Conservation (phyloP, 2,888 invertebrate genomes). For the Acanthosepion esculentum region DNA sequence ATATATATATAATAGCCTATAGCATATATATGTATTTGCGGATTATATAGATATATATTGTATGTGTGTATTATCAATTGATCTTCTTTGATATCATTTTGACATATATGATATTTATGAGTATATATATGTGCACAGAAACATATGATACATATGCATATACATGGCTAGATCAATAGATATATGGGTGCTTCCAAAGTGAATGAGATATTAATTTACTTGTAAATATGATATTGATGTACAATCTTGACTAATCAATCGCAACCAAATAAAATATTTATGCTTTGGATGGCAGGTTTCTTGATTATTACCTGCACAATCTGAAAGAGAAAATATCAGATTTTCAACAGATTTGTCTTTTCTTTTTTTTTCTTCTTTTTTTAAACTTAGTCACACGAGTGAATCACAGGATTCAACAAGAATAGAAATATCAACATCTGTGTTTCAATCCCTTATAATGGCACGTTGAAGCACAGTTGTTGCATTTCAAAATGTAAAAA, state of each 20-base stretch:
- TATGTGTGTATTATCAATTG: too few species aligned
- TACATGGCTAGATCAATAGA: neutral
- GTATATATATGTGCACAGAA: neutral
- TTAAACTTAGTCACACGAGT: neutral
- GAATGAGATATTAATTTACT: slow-evolving; percentile 33
- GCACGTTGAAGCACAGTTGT: too few species aligned
- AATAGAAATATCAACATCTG: too few species aligned
- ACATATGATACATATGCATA: neutral
- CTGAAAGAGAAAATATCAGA: neutral
- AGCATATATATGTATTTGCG: too few species aligned
- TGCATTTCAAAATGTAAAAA: too few species aligned
- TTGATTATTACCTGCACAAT: neutral
- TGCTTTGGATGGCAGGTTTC: neutral
- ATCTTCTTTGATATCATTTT: too few species aligned
- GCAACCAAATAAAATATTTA: neutral
- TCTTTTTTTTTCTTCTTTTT: too few species aligned
- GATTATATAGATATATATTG: too few species aligned
- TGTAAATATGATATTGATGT: slow-evolving; percentile 33
- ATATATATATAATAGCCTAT: too few species aligned
- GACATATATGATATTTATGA: too few species aligned
- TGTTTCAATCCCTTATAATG: too few species aligned
- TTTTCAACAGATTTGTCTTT: neutral
- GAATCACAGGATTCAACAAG: neutral
- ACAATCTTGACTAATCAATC: neutral
- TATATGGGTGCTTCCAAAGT: slow-evolving; percentile 4